Percentiles rank a stretch among this genome's conserved stretches.
These are phyloP conservation scores for Danionella cerebrum DNA, from an alignment of 2,113 vertebrate genomes.

Conservation along the genomic window DNA sequence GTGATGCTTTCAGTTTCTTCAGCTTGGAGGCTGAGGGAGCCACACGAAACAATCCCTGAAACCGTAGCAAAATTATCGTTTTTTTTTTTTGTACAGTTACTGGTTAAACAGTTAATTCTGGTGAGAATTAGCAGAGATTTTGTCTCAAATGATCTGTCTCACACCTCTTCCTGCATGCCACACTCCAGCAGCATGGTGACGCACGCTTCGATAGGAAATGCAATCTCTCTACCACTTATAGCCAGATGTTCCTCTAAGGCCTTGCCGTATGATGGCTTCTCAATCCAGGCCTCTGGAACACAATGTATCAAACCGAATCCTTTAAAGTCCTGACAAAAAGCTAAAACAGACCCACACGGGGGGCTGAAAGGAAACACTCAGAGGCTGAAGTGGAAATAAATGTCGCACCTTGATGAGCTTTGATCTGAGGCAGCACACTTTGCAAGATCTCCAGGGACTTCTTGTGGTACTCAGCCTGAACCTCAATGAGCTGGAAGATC, in stretches of 20 bases:
- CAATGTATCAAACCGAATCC: no score
- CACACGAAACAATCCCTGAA: conserved; percentile 92
- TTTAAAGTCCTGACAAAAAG: no score
- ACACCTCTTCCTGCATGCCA: conserved; percentile 92
- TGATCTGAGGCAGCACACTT: conserved; percentile 89
- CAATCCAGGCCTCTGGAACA: conserved; percentile 89
- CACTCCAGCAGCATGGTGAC: conserved; percentile 86
- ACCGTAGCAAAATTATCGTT: neutral
- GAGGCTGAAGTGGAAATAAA: neutral
- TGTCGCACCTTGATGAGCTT: conserved; percentile 95
- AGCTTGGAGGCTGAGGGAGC: conserved; percentile 94
- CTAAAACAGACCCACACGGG: neutral
- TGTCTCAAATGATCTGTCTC: neutral
- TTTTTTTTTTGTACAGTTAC: no score
- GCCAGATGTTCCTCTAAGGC: conserved; percentile 82
- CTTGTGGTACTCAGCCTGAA: conserved; percentile 92
- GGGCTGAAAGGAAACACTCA: conserved; percentile 4
- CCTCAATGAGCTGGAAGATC: conserved; percentile 82
- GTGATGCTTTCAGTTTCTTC: conserved; percentile 95
- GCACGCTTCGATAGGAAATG: conserved; percentile 81
- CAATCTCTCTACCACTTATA: conserved; percentile 77
- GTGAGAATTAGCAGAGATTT: no score
- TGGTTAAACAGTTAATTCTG: no score
- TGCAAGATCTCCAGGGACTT: conserved; percentile 90
- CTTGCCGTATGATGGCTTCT: conserved; percentile 95